phyloP scores from a whole-genome alignment of 2,888 invertebrate species.

The Bellardia bayeri region DNA sequence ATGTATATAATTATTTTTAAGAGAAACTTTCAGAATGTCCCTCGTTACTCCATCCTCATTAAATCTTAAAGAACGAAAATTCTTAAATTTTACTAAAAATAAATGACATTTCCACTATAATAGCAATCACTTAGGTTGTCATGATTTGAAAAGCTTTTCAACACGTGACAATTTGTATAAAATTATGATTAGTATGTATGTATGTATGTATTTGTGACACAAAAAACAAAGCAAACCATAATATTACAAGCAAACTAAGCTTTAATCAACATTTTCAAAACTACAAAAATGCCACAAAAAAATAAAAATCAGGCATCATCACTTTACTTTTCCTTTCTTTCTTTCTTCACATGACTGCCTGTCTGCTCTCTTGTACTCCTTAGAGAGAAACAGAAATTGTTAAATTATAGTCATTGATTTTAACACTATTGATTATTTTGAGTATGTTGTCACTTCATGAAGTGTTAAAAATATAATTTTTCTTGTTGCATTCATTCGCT shows the following conservation, averaged over 20 bases:
- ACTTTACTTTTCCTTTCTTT: not conserved
- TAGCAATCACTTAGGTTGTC: slow-evolving; percentile 3
- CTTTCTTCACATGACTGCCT: not conserved
- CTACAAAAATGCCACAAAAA: not conserved
- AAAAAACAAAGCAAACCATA: not conserved
- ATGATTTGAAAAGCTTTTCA: slow-evolving; percentile 33
- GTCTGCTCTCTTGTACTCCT: not conserved
- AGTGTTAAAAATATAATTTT: slow-evolving; percentile 35
- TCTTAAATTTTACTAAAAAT: not conserved
- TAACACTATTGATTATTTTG: slow-evolving; percentile 10
- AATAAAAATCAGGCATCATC: slow-evolving; percentile 16
- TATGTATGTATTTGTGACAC: too few species aligned
- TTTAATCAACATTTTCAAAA: not conserved
- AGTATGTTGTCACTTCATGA: slow-evolving; percentile 44
- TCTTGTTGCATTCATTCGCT: not conserved
- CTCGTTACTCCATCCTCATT: not conserved
- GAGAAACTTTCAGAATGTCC: not conserved
- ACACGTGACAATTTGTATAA: slow-evolving; percentile 20
- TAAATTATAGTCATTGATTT: slow-evolving; percentile 46
- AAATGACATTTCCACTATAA: not conserved
- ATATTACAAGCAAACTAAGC: not conserved
- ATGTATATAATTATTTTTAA: too few species aligned
- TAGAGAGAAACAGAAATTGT: not conserved
- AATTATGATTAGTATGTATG: not conserved
- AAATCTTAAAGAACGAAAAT: slow-evolving; percentile 3